Base-by-base conservation (phyloP, 1,140 invertebrate species). In the Palaemon carinicauda region DNA sequence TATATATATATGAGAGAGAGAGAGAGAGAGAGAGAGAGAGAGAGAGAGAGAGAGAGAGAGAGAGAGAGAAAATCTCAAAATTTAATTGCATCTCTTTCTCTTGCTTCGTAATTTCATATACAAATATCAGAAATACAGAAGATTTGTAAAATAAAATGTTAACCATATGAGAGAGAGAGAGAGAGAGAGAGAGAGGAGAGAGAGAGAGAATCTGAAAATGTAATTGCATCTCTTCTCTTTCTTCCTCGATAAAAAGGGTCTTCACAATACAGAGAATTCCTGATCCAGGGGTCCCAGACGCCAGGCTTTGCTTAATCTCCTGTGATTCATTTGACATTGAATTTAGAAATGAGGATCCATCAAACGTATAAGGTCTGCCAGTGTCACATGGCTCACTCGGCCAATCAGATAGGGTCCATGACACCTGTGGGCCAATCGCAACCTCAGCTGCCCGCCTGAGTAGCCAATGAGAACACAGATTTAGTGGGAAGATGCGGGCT, bases 261-360 rank as follows among this genome's bases (percentile, higher is more conserved):
- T n/a, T n/a, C 41, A 41, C 41, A 41, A 41, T 41, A 4, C 1
- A 41, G 41, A 41, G 41, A 41, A 41, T 41, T 41, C 41, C 41
- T 3, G 41, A 5, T 41, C 41, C 1, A 41, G 41, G 41, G 41
- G 41, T 41, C 41, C 41, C 41, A 41, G 29, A 27, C 65, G 29
- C 12, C n/a, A 27, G 27, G 15, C 81, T 80, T 74, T 54, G 77
- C 83, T 27, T 74, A 69, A 65, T 73, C 56, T 29, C 50, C 14
- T 9, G 56, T 74, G 77, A 86, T 80, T 86, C 78, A 71, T 80
- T 53, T 79, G 75, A 79, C 83, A 80, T 54, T 73, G 78, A 80
- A 73, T 86, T 86, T 80, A 80, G 71, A 80, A 86, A 86, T 80
- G 41, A 73, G 65, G 41, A 73, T 86, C 77, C 74, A 86, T 86